Base-by-base conservation (phyloP, 2,888 invertebrate genomes). In the Leucoptera coffeella region DNA sequence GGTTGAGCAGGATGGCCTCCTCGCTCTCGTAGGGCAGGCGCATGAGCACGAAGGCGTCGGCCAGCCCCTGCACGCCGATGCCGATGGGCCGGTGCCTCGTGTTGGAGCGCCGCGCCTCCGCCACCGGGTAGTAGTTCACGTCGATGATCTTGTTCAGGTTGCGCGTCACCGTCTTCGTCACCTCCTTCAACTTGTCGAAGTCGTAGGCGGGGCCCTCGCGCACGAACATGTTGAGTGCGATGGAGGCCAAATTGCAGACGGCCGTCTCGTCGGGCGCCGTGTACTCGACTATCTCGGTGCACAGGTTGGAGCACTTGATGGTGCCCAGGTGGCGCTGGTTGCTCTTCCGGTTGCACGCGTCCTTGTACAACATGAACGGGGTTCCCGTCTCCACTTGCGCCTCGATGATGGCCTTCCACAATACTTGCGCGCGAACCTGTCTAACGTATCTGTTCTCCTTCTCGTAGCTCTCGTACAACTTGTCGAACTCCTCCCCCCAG, bases 241-340 rank as follows among this genome's bases (percentile, higher is more conserved):
- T 82, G 0, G 97, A 99, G 1, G 97, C 99, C 45, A 99, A 74
- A 67, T 97, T 97, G 55, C 97, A 99, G 1, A 97, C 97, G 4
- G 97, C 97, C 15, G 95, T 81, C 75, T 97, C 96, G 58, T 94
- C 91, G 2, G 81, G 61, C 9, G 90, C 78, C 3, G 90, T 91
- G 55, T 94, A 99, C 53, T 99, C 90, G 1, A 99, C 81, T 38
- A 99, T 91, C 76, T 99, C 99, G 1, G 99, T 97, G 52, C 97
- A 99, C 19, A 99, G 72, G 56, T 99, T 99, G 42, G 94, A 93
- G 56, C 95, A 92, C 60, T 94, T 95, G 38, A 99, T 99, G 1
- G 97, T 97, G 9, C 99, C 99, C 30, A 99, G 67, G 62, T 99
- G 96, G 55, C 97, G 86, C 45, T 99, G 99, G 56, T 99, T 99